These are phyloP conservation scores for Drosophila quinaria DNA, from an alignment of 2,888 invertebrate genomes.

Conservation along the genomic window DNA sequence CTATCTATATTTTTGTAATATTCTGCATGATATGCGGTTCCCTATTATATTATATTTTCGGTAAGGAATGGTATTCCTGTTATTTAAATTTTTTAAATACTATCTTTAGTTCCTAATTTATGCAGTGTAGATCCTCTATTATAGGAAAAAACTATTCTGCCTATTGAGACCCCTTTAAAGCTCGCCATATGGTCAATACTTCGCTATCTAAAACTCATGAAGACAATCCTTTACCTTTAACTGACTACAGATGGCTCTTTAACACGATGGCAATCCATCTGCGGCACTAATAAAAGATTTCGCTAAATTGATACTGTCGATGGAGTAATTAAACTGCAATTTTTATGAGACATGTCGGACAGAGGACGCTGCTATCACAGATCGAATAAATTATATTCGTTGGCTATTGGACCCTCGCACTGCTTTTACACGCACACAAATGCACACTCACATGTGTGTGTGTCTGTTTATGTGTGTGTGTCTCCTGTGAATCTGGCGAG, in stretches of 20 bases:
- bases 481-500: slow-evolving; percentile 11
- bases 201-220: slow-evolving; percentile 1
- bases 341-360: slow-evolving; percentile 85
- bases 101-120: no score
- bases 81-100: no score
- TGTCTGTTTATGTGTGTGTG: slow-evolving; percentile 13
- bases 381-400: slow-evolving; percentile 85
- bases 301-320: slow-evolving; percentile 85
- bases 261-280: slow-evolving; percentile 84
- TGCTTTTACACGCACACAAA: slow-evolving; percentile 33
- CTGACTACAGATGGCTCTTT: slow-evolving; percentile 79
- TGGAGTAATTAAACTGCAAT: slow-evolving; percentile 86
- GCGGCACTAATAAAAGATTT: slow-evolving; percentile 82
- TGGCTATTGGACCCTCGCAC: slow-evolving; percentile 52
- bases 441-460: no score
- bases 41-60: no score
- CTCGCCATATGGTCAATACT: background rate
- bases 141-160: no score
- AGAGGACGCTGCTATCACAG: slow-evolving; percentile 83
- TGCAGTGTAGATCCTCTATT: no score
- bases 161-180: background rate
- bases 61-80: no score
- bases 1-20: no score
- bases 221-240: slow-evolving; percentile 55
- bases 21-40: no score